Evolutionary conservation across 2,888 invertebrate species (phyloP), one percentile per base, ranked within the genome.

Genomic region (Euzetes globulus): DNA sequence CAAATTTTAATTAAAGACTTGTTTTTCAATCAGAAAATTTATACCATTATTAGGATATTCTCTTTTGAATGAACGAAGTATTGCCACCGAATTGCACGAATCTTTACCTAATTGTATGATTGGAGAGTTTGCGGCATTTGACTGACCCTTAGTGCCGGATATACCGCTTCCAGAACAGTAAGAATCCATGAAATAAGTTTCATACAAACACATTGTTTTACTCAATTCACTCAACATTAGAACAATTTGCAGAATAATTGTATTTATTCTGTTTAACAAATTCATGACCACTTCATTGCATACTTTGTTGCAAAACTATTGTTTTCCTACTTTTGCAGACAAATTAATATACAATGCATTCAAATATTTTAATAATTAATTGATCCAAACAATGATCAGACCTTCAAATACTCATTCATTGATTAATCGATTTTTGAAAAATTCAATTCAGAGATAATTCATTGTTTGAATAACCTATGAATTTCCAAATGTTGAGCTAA

Each of bases 21-120:
- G 17, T 58, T 13, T 11, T 6, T 25, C 9, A 27, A 45, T 41
- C 9, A 22, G 9, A 11, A 29, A 41, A 41, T 33, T 68, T 19
- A 19, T 68, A 68, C 68, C 68, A 68, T 68, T 68, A 41, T 68
- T 68, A 9, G 41, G 68, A 68, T 19, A 68, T n/a, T 68, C 41
- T 6, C 29, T 22, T 37, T 41, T 37, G 19, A 19, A 68, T 6
- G 68, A 37, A 11, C 68, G 68, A 11, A 68, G 41, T 33, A 45
- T 68, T 41, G 41, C 41, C 37, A 41, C 68, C 11, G 68, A 68
- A 68, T 37, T 68, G 22, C 68, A 68, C 17, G 45, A 22, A 3
- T 68, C 68, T 68, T 41, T 68, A 22, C 68, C 68, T 15, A 68
- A 68, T 68, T 37, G 37, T 29, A 68, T 68, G 19, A 68, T 15